These are phyloP conservation scores for Xylocopa sonorina DNA, from an alignment of 1,140 invertebrate species.

Conservation along the genomic window DNA sequence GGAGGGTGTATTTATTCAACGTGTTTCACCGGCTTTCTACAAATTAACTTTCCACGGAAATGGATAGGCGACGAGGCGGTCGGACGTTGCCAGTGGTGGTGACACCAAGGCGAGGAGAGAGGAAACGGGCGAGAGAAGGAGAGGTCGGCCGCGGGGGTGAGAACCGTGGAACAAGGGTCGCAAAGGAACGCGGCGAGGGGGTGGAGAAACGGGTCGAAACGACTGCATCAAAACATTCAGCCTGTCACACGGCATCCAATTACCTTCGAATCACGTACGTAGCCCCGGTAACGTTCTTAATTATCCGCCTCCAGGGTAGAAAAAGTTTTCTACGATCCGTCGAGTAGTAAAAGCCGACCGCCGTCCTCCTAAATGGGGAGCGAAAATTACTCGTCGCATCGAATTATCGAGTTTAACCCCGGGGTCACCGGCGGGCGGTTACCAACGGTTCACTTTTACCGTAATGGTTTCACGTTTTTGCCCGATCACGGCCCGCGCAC, in stretches of 20 bases:
- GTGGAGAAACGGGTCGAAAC: background rate
- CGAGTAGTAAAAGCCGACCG: background rate
- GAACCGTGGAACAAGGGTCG: conserved; percentile 9
- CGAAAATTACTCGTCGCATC: conserved; percentile 45
- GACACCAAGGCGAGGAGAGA: background rate
- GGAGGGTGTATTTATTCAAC: conserved; percentile 74
- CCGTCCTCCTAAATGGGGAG: background rate
- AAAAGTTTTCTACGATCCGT: conserved; percentile 14
- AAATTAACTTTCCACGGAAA: conserved; percentile 74
- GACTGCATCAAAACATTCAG: conserved; percentile 56
- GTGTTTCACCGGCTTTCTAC: conserved; percentile 70
- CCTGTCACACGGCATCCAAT: conserved; percentile 59
- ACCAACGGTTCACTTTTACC: conserved; percentile 36
- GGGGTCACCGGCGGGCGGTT: background rate
- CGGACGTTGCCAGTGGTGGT: too few relatives aligned
- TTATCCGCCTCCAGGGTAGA: conserved; percentile 41
- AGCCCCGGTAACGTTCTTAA: conserved; percentile 60
- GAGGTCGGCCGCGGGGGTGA: too few relatives aligned
- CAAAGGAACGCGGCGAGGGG: background rate
- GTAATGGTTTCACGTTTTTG: conserved; percentile 24
- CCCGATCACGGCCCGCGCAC: background rate
- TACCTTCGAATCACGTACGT: conserved; percentile 56
- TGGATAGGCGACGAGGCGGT: conserved; percentile 33
- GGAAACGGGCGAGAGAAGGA: background rate
- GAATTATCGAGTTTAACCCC: conserved; percentile 45